Percentiles rank a stretch among this genome's conserved stretches.
Evolutionary conservation across 2,797 vertebrate species (phyloP).

Genomic region (Columba guinea): DNA sequence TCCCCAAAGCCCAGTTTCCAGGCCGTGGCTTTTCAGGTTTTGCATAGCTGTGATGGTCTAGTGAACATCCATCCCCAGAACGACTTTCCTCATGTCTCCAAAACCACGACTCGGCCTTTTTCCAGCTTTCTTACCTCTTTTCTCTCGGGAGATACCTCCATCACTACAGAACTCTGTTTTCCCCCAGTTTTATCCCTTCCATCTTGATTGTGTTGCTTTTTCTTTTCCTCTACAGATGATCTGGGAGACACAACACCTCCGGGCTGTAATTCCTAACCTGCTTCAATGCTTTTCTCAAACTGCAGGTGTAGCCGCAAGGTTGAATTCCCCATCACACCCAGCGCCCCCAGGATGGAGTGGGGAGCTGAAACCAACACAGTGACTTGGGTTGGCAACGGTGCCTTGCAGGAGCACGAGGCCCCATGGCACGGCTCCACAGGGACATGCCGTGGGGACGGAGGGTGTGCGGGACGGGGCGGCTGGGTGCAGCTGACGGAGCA

Average conservation of each 20-base stretch:
- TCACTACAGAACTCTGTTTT: not conserved
- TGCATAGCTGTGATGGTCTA: constrained; percentile 26
- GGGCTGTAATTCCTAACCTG: not conserved
- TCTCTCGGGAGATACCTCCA: not conserved
- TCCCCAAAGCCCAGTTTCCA: constrained; percentile 5
- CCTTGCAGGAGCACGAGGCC: not conserved
- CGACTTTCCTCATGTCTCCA: not conserved
- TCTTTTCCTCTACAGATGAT: not conserved
- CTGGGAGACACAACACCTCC: not conserved
- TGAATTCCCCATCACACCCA: not conserved
- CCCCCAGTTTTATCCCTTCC: not conserved
- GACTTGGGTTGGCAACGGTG: not conserved
- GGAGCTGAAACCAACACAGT: not conserved
- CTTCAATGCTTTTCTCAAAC: not conserved
- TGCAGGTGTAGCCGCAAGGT: not conserved
- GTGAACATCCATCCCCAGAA: not conserved
- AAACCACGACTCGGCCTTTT: not conserved
- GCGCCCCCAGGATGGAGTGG: not conserved
- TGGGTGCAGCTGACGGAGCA: not conserved
- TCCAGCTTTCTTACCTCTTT: constrained; percentile 12
- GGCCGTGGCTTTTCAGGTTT: not conserved
- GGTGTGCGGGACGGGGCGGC: not conserved
- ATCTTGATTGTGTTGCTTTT: not conserved
- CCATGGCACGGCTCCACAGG: not conserved
- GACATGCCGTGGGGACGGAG: not conserved